Conservation (phyloP, 2,888 invertebrate species). For the Clistopyga incitator region DNA sequence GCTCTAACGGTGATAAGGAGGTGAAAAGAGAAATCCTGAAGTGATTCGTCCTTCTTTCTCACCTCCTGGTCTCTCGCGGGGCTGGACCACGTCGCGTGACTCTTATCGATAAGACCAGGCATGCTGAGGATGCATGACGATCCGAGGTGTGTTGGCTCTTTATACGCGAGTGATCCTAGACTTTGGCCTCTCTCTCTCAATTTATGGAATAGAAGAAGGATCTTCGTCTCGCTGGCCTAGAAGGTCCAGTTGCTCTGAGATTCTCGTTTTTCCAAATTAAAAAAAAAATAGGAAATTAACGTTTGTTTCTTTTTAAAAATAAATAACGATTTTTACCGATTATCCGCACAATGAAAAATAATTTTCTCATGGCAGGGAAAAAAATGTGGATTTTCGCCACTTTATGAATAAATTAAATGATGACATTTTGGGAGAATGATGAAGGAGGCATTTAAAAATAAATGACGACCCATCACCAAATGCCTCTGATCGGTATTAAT, state of each 20-base stretch:
- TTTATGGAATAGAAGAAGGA: slow-evolving; percentile 50
- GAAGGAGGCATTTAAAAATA: too few species aligned
- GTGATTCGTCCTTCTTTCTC: slow-evolving; percentile 69
- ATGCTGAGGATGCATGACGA: slow-evolving; percentile 62
- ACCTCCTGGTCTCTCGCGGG: slow-evolving; percentile 36
- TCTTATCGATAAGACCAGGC: slow-evolving; percentile 72
- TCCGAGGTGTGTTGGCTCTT: slow-evolving; percentile 40
- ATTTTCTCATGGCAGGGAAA: too few species aligned
- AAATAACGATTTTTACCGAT: too few species aligned
- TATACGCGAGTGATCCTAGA: slow-evolving; percentile 8
- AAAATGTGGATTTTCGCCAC: too few species aligned
- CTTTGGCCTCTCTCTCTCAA: neutral
- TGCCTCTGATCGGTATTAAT: slow-evolving; percentile 6
- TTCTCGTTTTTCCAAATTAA: neutral
- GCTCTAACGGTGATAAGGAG: slow-evolving; percentile 70
- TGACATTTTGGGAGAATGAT: too few species aligned
- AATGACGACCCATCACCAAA: too few species aligned
- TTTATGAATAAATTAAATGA: too few species aligned
- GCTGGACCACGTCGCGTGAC: slow-evolving; percentile 72
- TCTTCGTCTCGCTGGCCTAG: slow-evolving; percentile 42
- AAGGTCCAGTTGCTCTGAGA: slow-evolving; percentile 38
- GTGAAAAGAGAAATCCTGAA: slow-evolving; percentile 71
- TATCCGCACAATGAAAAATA: too few species aligned
- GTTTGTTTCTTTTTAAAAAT: too few species aligned
- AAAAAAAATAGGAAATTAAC: too few species aligned